Conservation (phyloP, 1,140 invertebrate genomes). For the Ceratosolen solmsi region DNA sequence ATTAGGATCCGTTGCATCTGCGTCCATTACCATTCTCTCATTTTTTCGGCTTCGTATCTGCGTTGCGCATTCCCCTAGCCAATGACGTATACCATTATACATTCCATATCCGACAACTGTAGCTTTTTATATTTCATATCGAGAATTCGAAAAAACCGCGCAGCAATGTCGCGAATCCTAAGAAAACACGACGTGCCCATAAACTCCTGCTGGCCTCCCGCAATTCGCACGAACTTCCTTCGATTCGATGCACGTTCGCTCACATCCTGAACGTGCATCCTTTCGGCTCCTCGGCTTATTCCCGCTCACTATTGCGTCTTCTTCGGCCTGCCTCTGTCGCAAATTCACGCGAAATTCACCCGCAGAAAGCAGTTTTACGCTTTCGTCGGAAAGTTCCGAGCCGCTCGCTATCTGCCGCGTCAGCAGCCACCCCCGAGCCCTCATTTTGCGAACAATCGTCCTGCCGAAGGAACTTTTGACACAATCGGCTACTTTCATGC, state of each 20-base stretch:
- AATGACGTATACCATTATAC: not conserved
- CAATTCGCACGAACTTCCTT: not conserved
- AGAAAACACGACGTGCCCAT: conserved; percentile 11
- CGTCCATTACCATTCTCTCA: not conserved
- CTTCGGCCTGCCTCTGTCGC: not conserved
- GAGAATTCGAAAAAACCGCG: not conserved
- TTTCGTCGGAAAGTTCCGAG: conserved; percentile 18
- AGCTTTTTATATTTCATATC: not conserved
- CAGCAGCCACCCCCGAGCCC: not conserved
- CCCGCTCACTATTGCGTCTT: not conserved
- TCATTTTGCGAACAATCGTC: conserved; percentile 23
- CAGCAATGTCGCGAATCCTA: not conserved
- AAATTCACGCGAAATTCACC: not conserved
- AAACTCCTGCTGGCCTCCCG: not conserved
- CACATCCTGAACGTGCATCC: not conserved
- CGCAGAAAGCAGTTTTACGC: conserved; percentile 32
- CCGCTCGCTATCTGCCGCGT: not conserved
- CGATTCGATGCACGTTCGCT: conserved; percentile 37
- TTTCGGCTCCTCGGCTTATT: not conserved
- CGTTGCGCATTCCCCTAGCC: too few species aligned
- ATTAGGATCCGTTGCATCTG: not conserved
- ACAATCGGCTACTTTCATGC: conserved; percentile 21
- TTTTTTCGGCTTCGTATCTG: too few species aligned
- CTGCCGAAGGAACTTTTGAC: conserved; percentile 21
- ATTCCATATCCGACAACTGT: conserved; percentile 26